Evolutionary conservation across 2,888 invertebrate genomes (phyloP), one percentile per base, ranked within the genome.

Genomic region (Chymomyza fuscimana): DNA sequence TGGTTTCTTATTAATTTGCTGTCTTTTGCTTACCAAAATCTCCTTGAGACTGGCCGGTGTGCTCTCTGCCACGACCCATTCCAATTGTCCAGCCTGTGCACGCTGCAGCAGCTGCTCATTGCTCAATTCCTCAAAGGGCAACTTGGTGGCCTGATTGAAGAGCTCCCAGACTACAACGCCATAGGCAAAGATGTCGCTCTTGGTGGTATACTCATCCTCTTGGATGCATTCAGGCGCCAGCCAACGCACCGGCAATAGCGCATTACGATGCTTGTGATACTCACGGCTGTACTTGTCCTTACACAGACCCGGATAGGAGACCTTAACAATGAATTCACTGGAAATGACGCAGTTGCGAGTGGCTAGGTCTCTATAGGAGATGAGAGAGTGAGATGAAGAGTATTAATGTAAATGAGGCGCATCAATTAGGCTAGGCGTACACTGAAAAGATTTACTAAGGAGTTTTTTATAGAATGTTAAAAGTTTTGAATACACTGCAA

Each of bases 131-230:
- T 92, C 92, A 67, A 96, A 95, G 0, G 97, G 97, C 80, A 96
- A 89, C 80, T 95, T 95, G 4, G 95, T 95, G 15, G 95, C 96
- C 89, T 96, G 94, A 78, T 94, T 94, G 91, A 96, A 95, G 76
- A 98, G 95, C 92, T 98, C 98, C 97, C 97, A 98, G 25, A 97
- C 94, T 15, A 97, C 94, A 22, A 96, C 96, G 0, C 96, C 97
- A 89, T 96, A 98, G 80, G 98, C 95, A 92, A 97, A 98, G 0
- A 97, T 96, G 91, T 98, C 98, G 86, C 97, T 97, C 90, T 98
- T 98, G 58, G 96, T 96, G 15, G 98, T 97, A 91, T 95, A 97
- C 75, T 98, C 97, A 70, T 97, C 97, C 85, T 98, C 98, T 78
- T 96, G 93, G 1, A 97, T 95, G 1, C 97, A 97, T 91, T 99